These are phyloP conservation scores for Eremobia ochroleuca DNA, from an alignment of 2,888 invertebrate species.

Conservation along the genomic window DNA sequence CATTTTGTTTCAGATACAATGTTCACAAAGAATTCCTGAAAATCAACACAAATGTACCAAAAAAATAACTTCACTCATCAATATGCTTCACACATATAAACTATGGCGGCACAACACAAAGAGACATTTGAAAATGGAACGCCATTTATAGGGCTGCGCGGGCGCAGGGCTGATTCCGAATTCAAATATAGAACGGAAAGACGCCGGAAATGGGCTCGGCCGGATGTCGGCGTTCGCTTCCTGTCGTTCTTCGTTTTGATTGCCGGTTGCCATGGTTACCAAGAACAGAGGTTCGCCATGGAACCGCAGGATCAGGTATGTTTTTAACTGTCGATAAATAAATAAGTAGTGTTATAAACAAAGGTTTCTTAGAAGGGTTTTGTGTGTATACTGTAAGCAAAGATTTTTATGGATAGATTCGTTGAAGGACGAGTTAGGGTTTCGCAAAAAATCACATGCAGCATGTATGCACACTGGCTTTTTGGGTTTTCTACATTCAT, in stretches of 20 bases:
- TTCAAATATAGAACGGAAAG: conserved; percentile 82
- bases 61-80: conserved; percentile 72
- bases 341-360: conserved; percentile 31
- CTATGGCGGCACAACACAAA: conserved; percentile 83
- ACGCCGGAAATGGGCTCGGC: conserved; percentile 78
- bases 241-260: conserved; percentile 78
- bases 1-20: conserved; percentile 79
- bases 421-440: not conserved
- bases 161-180: conserved; percentile 80
- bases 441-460: not conserved
- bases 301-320: conserved; percentile 95
- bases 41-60: conserved; percentile 76
- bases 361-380: conserved; percentile 36
- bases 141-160: conserved; percentile 78
- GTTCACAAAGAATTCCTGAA: conserved; percentile 65
- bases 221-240: conserved; percentile 82
- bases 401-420: conserved; percentile 12
- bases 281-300: conserved; percentile 96
- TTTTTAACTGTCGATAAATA: conserved; percentile 53
- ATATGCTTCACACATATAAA: conserved; percentile 83
- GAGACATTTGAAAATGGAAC: conserved; percentile 77
- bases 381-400: conserved; percentile 5
- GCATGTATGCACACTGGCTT: not conserved
- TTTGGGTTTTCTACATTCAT: not conserved
- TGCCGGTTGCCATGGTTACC: conserved; percentile 83